phyloP scores from a whole-genome alignment of 2,888 invertebrate species.

The Pammene fasciana region DNA sequence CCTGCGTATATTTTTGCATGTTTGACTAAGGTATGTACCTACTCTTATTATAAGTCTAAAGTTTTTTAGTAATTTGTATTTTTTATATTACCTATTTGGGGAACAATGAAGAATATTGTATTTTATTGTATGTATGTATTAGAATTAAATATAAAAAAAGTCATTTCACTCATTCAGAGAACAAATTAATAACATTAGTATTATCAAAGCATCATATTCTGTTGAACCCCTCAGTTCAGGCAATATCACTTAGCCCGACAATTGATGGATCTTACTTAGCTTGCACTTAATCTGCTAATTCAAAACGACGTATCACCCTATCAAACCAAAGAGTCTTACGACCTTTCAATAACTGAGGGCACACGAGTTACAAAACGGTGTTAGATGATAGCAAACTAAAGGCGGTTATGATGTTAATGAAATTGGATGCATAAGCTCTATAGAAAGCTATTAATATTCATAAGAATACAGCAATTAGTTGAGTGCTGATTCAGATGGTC shows the following conservation, averaged over 20 bases:
- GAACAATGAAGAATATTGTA: too few species aligned
- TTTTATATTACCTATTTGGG: too few species aligned
- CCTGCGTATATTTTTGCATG: too few species aligned
- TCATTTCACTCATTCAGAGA: too few species aligned
- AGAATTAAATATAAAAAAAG: too few species aligned
- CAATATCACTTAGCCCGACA: conserved; percentile 15
- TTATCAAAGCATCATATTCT: too few species aligned
- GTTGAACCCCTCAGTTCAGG: background rate
- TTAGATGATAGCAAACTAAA: background rate
- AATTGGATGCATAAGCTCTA: background rate
- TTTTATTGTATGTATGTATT: too few species aligned
- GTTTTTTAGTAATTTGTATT: too few species aligned
- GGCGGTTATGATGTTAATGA: background rate
- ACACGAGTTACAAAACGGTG: background rate
- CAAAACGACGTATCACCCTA: background rate
- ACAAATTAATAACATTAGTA: too few species aligned
- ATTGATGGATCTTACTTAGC: conserved; percentile 21
- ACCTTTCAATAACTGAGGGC: too few species aligned
- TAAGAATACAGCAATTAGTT: conserved; percentile 23
- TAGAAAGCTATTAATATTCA: conserved; percentile 35
- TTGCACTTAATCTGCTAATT: background rate
- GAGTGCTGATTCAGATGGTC: conserved; percentile 22
- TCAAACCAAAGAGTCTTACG: background rate
- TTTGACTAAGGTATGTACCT: too few species aligned
- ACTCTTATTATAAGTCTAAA: too few species aligned